Evolutionary conservation across 2,113 vertebrate genomes (phyloP).

Genomic region (Alexandromys fortis): DNA sequence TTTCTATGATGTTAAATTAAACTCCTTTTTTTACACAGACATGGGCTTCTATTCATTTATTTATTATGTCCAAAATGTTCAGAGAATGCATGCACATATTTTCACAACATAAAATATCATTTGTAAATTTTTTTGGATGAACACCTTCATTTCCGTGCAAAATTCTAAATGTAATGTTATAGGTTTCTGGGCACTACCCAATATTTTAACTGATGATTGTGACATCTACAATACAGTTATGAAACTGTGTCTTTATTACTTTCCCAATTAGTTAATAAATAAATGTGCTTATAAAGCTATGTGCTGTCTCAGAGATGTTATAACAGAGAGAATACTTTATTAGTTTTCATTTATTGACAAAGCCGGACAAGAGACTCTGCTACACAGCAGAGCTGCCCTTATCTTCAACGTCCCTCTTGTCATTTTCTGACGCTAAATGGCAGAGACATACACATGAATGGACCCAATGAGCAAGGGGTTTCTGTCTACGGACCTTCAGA

Average conservation of each 20-base stretch:
- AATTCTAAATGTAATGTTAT: neutral
- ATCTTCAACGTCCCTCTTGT: neutral
- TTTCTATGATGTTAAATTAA: no score
- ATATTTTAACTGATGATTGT: neutral
- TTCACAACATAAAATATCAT: neutral
- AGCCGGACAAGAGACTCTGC: neutral
- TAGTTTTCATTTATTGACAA: neutral
- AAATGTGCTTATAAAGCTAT: neutral
- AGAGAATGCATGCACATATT: neutral
- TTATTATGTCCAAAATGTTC: neutral
- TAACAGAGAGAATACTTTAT: neutral
- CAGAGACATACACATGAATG: neutral
- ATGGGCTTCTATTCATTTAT: neutral
- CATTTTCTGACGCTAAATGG: neutral
- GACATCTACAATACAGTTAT: neutral
- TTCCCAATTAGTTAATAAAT: slow-evolving; percentile 26
- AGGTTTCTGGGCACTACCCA: neutral
- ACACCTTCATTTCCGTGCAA: neutral
- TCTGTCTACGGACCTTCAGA: neutral
- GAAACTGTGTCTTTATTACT: neutral
- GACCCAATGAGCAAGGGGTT: neutral
- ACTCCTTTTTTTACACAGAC: neutral
- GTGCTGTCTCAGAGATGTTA: neutral
- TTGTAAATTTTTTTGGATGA: neutral
- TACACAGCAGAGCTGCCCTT: neutral